Evolutionary conservation across 2,113 vertebrate genomes (phyloP).

Genomic region (Oreochromis niloticus): DNA sequence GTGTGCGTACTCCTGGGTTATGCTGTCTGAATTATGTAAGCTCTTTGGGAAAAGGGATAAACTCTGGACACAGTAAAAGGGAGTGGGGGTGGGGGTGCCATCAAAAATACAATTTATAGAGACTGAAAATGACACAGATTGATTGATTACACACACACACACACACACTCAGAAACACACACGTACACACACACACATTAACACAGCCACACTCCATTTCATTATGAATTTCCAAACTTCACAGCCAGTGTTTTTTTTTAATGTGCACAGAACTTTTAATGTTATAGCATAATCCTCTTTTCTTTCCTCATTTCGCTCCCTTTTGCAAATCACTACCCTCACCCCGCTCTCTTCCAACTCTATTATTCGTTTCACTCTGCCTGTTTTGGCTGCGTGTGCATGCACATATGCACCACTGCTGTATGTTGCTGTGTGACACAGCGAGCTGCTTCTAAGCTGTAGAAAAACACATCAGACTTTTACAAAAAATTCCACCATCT

Average conservation of each 20-base stretch:
- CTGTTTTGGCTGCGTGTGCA: not conserved
- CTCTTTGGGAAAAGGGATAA: conserved; percentile 34
- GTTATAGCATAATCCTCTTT: conserved; percentile 41
- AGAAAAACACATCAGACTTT: not conserved
- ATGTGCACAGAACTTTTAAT: conserved; percentile 21
- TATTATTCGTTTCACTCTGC: not conserved
- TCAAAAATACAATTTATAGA: conserved; percentile 24
- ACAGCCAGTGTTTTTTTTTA: not conserved
- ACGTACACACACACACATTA: not conserved
- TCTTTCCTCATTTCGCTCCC: conserved; percentile 7
- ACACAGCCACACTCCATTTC: not conserved
- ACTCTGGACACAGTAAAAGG: not conserved
- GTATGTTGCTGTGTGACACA: not conserved
- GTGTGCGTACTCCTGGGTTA: not conserved
- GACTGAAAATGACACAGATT: not conserved
- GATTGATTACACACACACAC: not conserved
- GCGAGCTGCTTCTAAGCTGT: not conserved
- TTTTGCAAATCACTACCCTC: not conserved
- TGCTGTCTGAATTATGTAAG: conserved; percentile 43
- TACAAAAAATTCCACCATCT: conserved; percentile 19
- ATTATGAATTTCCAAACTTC: not conserved
- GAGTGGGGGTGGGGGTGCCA: not conserved
- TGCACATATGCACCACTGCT: not conserved
- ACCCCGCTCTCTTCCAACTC: conserved; percentile 1
- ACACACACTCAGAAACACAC: not conserved